Base-by-base conservation (phyloP, 2,113 vertebrate genomes). In the Psettodes erumei region DNA sequence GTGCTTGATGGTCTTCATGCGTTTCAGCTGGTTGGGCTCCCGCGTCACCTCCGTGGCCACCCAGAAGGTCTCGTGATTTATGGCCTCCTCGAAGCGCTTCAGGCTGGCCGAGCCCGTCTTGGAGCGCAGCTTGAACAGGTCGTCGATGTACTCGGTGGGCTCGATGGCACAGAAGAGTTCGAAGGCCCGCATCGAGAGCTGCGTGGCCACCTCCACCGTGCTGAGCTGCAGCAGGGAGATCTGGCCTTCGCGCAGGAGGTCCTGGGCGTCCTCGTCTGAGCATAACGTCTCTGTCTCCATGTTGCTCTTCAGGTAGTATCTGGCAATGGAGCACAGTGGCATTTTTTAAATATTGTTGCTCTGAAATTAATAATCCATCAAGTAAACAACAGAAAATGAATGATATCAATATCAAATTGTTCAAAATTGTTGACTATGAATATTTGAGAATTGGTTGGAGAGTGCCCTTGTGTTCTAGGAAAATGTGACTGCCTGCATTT, bases 41-140 rank as follows among this genome's bases (percentile, higher is more conserved):
- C 96, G 90, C 1, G 97, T 94, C 86, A 99, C 98, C 91, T 99
- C 98, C 0, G 96, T 95, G 51, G 98, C 97, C 54, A 99, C 98
- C 98, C 98, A 99, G 91, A 99, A 99, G 2, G 98, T 99, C 93
- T 99, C 98, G 85, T 97, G 96, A 93, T 99, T 99, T 88, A 99
- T 98, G 82, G 97, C 95, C 81, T 98, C 98, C 93, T 99, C 98
- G 62, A 99, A 99, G 75, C 94, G 96, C 89, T 99, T 99, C 40
- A 99, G 95, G 92, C 97, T 98, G 88, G 86, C 90, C 37, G 96
- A 96, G 84, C 95, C 95, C 0, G 93, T 91, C 88, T 96, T 96
- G 11, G 95, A 96, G 77, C 95, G 96, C 42, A 97, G 94, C 90
- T 98, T 99, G 91, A 96, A 99, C 43, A 99, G 93, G 87, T 99